Evolutionary conservation across 37 sponge, comb jelly and placozoan genomes (phyloP).

Genomic region (Hexactinellida sp.): DNA sequence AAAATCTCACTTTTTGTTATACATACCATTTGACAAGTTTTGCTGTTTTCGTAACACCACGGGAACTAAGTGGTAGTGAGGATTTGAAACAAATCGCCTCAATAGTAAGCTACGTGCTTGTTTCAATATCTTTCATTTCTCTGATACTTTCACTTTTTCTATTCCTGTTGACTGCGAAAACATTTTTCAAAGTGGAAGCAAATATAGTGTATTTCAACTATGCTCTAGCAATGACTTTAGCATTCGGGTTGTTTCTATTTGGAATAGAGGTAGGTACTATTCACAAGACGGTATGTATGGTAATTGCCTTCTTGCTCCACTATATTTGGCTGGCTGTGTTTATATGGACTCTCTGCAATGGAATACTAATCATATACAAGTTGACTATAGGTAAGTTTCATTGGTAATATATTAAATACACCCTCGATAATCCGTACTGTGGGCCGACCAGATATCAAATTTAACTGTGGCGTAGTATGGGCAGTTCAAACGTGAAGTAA

Average conservation of each 20-base stretch:
- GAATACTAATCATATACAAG: neutral
- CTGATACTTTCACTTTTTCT: neutral
- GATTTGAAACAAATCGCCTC: neutral
- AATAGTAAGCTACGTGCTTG: neutral
- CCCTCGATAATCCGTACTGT: too few species aligned
- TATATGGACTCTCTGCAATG: slow-evolving; percentile 13
- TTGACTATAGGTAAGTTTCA: neutral
- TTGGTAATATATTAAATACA: too few species aligned
- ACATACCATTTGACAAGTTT: slow-evolving; percentile 13
- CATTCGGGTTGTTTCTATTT: slow-evolving; percentile 5
- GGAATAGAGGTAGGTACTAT: neutral
- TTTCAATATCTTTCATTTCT: neutral
- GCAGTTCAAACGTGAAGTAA: too few species aligned
- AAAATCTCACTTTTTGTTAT: neutral
- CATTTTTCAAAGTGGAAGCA: neutral
- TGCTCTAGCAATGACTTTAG: neutral
- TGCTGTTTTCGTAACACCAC: neutral
- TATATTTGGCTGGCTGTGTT: slow-evolving; percentile 1
- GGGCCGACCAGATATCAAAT: too few species aligned
- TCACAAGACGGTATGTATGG: neutral
- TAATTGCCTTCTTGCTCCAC: neutral
- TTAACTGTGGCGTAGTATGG: too few species aligned
- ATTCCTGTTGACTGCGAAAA: neutral
- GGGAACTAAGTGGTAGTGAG: neutral
- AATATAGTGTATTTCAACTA: slow-evolving; percentile 1